Conservation (phyloP, 2,888 invertebrate genomes). For the Parnassius apollo region DNA sequence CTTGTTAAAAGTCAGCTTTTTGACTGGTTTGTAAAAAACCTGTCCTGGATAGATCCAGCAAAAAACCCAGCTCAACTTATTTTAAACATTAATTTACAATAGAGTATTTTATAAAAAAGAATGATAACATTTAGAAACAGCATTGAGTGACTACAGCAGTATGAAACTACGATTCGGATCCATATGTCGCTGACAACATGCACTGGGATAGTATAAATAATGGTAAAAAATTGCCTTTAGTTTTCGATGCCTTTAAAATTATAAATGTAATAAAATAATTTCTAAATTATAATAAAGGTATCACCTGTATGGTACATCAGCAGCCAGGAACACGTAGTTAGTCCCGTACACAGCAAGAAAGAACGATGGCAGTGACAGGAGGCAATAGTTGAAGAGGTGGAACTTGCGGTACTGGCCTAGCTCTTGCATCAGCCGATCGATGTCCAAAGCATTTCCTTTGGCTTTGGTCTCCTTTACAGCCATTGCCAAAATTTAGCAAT, state of each 20-base stretch:
- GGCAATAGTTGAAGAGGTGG: slow-evolving; percentile 56
- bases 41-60: too few relatives aligned
- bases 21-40: too few relatives aligned
- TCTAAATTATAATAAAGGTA: neutral
- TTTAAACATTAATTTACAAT: too few relatives aligned
- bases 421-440: slow-evolving; percentile 63
- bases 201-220: too few relatives aligned
- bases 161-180: too few relatives aligned
- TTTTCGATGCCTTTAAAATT: neutral
- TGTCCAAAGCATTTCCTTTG: slow-evolving; percentile 44
- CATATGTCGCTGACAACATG: too few relatives aligned
- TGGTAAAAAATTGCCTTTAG: neutral
- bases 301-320: slow-evolving; percentile 66
- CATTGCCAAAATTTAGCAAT: slow-evolving; percentile 24
- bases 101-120: too few relatives aligned
- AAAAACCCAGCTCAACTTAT: too few relatives aligned
- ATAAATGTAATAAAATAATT: neutral
- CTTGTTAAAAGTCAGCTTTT: too few relatives aligned
- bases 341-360: slow-evolving; percentile 53
- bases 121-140: too few relatives aligned
- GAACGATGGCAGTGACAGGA: slow-evolving; percentile 50
- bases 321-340: slow-evolving; percentile 70
- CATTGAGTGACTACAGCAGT: too few relatives aligned
- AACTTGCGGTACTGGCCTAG: slow-evolving; percentile 62
- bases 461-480: slow-evolving; percentile 13